These are phyloP conservation scores for Plemyria rubiginata DNA, from an alignment of 2,888 invertebrate species.

Conservation along the genomic window DNA sequence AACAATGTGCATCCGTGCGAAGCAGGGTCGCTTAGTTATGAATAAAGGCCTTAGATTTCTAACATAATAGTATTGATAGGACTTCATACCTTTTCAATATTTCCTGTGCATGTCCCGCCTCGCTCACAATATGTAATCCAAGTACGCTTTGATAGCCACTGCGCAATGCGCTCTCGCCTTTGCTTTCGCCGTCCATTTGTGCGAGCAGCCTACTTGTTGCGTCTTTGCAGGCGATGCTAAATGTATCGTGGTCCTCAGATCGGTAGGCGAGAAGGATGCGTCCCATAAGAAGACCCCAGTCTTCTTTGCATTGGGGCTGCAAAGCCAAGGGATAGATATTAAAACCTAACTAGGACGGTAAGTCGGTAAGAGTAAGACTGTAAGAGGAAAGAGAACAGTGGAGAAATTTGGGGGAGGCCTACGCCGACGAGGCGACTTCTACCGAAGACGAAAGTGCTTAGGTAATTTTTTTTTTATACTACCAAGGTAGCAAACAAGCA, in stretches of 20 bases:
- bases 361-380: no score
- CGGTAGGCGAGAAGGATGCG: conserved; percentile 87
- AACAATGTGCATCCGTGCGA: no score
- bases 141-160: conserved; percentile 77
- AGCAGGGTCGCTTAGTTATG: no score
- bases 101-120: conserved; percentile 70
- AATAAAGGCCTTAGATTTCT: no score
- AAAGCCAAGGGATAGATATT: conserved; percentile 7
- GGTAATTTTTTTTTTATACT: no score
- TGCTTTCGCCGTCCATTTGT: conserved; percentile 72
- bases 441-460: no score
- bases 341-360: no score
- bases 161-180: conserved; percentile 71
- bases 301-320: conserved; percentile 76
- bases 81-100: conserved; percentile 60
- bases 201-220: conserved; percentile 62
- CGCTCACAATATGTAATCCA: conserved; percentile 75
- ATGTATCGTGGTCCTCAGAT: conserved; percentile 59
- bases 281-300: conserved; percentile 92
- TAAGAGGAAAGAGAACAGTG: no score
- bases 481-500: no score
- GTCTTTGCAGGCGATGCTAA: conserved; percentile 70
- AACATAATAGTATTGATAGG: no score
- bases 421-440: no score
- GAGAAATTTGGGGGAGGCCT: no score